Base-by-base conservation (phyloP, 2,888 invertebrate genomes). In the Apodemia zela region DNA sequence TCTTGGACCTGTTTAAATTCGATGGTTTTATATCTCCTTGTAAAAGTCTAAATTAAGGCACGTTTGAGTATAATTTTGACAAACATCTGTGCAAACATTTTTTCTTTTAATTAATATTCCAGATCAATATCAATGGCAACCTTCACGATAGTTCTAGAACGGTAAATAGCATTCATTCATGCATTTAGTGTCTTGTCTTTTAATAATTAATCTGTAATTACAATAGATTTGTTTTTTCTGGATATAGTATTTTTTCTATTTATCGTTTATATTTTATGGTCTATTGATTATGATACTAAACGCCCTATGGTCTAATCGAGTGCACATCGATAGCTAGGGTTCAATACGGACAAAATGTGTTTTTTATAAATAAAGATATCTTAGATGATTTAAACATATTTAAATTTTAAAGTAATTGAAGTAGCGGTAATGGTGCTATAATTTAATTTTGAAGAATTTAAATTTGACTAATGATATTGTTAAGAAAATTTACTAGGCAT, bases 81-180 rank as follows among this genome's bases (percentile, higher is more conserved):
- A 49, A 18, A 49, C 2, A 49, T 49, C 49, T 1, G 11, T 49
- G 18, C 11, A 15, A 45, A 45, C 5, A 45, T 45, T 10, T n/a
- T 38, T 45, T 45, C 45, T 45, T 45, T 45, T n/a, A n/a, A 45
- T n/a, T 45, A 45, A n/a, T n/a, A 15, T 38, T 45, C 45, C 45
- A 45, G 45, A n/a, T 45, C 45, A 45, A 11, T 21, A 11, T 51
- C 51, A 51, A 21, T 51, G 51, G 1, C 11, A 18, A 13, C 18
- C 21, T 21, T 18, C 3, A 51, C 10, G 54, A 54, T 15, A 54
- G 15, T 54, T 54, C 54, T 54, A 21, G 54, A 54, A 54, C 15
- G 13, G 25, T 25, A 25, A 15, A 13, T 21, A 2, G n/a, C 13
- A 51, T 21, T 51, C 21, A 51, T 51, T 51, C 51, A 51, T 51